phyloP scores from a whole-genome alignment of 2,888 invertebrate species.

The Sinopyrophorus schimmeli region DNA sequence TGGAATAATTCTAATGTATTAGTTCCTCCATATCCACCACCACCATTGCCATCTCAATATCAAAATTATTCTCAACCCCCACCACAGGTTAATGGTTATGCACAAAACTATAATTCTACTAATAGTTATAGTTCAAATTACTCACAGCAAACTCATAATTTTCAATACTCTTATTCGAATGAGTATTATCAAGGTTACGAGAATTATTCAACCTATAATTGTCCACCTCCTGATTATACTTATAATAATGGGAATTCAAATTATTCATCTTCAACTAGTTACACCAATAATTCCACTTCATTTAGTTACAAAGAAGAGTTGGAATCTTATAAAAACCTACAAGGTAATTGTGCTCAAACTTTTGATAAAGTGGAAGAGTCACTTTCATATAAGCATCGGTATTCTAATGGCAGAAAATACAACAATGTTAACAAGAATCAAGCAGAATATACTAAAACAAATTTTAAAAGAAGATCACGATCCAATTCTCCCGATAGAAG shows the following conservation, averaged over 20 bases:
- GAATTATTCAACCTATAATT: constrained; percentile 10
- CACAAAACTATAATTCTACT: constrained; percentile 5
- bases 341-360: constrained; percentile 26
- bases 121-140: constrained; percentile 2
- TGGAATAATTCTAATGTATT: constrained; percentile 5
- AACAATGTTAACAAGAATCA: constrained; percentile 1
- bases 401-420: background rate
- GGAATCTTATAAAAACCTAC: constrained; percentile 37
- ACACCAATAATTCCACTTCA: background rate
- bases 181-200: constrained; percentile 7
- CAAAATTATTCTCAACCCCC: constrained; percentile 9
- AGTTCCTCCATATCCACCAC: constrained; percentile 24
- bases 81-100: constrained; percentile 5
- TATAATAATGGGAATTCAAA: constrained; percentile 1
- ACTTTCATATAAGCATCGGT: background rate
- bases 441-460: constrained; percentile 10
- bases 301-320: constrained; percentile 37
- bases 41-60: constrained; percentile 7
- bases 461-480: constrained; percentile 8
- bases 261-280: background rate
- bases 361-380: background rate
- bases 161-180: background rate
- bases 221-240: constrained; percentile 3
- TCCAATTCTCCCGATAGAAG: constrained; percentile 3
- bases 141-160: constrained; percentile 1